Conservation (phyloP, 2,888 invertebrate species). For the Platycheirus rosarum region DNA sequence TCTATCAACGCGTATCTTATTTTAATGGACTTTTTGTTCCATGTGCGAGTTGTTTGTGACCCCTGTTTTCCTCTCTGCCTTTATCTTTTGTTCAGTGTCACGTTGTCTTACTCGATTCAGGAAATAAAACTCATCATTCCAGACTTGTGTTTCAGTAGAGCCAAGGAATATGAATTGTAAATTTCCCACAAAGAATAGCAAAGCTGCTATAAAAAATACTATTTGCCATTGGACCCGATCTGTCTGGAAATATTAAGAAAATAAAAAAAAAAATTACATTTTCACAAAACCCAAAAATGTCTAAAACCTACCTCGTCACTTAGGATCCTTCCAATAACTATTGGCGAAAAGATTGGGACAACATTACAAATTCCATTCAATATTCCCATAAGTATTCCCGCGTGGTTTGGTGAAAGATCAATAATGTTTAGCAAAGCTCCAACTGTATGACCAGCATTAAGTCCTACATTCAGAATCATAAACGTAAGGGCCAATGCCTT, state of each 20-base stretch:
- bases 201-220: slow-evolving; percentile 87
- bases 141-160: slow-evolving; percentile 85
- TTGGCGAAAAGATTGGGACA: slow-evolving; percentile 85
- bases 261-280: too few relatives aligned
- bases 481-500: slow-evolving; percentile 82
- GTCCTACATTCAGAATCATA: slow-evolving; percentile 84
- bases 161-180: slow-evolving; percentile 87
- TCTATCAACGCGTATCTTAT: too few relatives aligned
- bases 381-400: slow-evolving; percentile 86
- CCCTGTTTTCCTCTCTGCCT: too few relatives aligned
- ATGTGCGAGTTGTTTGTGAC: too few relatives aligned
- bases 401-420: slow-evolving; percentile 86
- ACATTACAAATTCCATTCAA: slow-evolving; percentile 84
- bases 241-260: slow-evolving; percentile 65
- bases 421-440: slow-evolving; percentile 84
- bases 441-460: slow-evolving; percentile 81
- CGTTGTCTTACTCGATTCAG: too few relatives aligned
- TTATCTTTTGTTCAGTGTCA: too few relatives aligned
- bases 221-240: slow-evolving; percentile 85
- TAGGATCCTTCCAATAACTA: slow-evolving; percentile 84
- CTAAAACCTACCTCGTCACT: slow-evolving; percentile 71
- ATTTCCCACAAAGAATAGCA: slow-evolving; percentile 86
- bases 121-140: slow-evolving; percentile 84
- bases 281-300: not conserved
- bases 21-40: too few relatives aligned